Base-by-base conservation (phyloP, 2,888 invertebrate genomes). In the Trissonchulus sp. region DNA sequence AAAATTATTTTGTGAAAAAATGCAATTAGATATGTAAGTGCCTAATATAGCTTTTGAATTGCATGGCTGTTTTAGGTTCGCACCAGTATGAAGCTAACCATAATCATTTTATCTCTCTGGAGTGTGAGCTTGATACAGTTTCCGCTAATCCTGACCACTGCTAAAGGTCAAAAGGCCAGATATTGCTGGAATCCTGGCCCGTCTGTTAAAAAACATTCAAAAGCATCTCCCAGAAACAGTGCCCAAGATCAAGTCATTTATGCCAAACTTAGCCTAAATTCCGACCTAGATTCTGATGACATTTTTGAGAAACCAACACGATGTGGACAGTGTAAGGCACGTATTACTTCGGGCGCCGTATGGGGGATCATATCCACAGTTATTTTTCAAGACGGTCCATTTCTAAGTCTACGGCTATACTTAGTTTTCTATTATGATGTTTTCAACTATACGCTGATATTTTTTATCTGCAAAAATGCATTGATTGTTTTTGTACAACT, bases 71-170 rank as follows among this genome's bases (percentile, higher is more conserved):
- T n/a, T n/a, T n/a, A 90, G 81, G 91, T 93, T 68, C 90, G 91
- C 0, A 87, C 90, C 0, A 92, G 93, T 83, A 90, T 90, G 34
- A 88, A 92, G 1, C 87, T 94, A 37, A 92, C 93, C 0, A 89
- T 91, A 31, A 87, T 94, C 2, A 94, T 95, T 0, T 87, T 96
- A 79, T 91, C 91, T 0, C 94, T 94, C 80, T 95, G 94, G 94
- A 87, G 93, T 2, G 92, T 94, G 91, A 93, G 93, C 65, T 88
- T 96, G 62, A 89, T 95, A 86, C 96, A 96, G 87, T 96, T 96
- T 85, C 93, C 94, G 0, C 92, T 96, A 72, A 94, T 96, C 0
- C 87, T 96, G 35, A 96, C 95, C 0, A 93, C 94, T 0, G 92
- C 93, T 2, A 76, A 82, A 34, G 82, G 82, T 1, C 69, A 83